Evolutionary conservation across 2,113 vertebrate species (phyloP), one percentile per base, ranked within the genome.

Genomic region (Apteryx owenii): DNA sequence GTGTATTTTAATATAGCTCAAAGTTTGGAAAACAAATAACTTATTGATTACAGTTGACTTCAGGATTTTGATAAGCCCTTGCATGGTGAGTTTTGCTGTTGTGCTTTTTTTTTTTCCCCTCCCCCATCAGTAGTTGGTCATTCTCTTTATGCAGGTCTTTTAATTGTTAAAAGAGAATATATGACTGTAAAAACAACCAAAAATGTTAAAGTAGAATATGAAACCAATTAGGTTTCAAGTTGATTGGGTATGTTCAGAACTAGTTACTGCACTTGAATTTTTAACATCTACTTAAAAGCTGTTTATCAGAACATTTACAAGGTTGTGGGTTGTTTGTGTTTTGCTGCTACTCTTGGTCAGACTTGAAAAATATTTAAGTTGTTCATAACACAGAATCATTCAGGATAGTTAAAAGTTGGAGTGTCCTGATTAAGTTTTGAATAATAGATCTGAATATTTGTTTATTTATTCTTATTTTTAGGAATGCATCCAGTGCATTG

Each of bases 381-480:
- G 15, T 2, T 71, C 20, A 20, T 76, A 73, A 7, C 0, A 48
- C 33, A 70, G 53, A 82, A 18, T 50, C 53, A 17, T 65, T 89
- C 28, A 56, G 50, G 40, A 77, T 58, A 61, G n/a, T 21, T 81
- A 44, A 86, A 93, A 96, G 70, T 76, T 80, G 70, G 78, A 88
- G 66, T 50, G 33, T 86, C 44, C 11, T 62, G n/a, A 12, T 88
- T 56, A 44, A 95, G 38, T 97, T 94, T 93, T 89, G 56, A 76
- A 40, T 62, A 83, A 65, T 38, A 77, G 71, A 58, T 50, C 70
- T 66, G 81, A 36, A 36, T 72, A 88, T 54, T 65, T 83, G 20
- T 50, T 93, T 95, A 44, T 38, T 38, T 38, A 38, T 38, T 38
- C 36, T 96, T 94, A 85, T 97, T 79, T 89, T 1, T 73, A 81